Conservation (phyloP, 1,140 invertebrate genomes). For the Zaprionus ornatus region DNA sequence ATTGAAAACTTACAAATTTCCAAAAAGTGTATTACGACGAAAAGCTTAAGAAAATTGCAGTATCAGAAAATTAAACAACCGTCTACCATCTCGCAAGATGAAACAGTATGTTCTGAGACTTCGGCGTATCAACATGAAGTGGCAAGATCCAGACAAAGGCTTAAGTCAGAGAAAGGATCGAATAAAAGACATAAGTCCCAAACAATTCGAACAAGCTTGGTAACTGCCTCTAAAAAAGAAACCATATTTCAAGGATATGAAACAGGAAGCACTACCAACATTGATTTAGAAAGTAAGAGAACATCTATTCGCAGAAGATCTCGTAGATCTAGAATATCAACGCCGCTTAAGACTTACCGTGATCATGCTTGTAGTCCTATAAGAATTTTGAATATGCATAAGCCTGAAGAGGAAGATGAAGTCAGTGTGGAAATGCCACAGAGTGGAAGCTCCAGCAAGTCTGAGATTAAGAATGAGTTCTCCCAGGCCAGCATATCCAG, state of each 20-base stretch:
- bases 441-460: background rate
- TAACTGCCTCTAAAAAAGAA: background rate
- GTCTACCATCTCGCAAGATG: background rate
- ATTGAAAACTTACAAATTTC: background rate
- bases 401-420: background rate
- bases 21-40: background rate
- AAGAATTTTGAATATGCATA: conserved; percentile 39
- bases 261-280: conserved; percentile 6
- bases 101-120: background rate
- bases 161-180: background rate
- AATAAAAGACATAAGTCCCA: conserved; percentile 1
- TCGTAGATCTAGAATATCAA: background rate
- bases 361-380: conserved; percentile 67
- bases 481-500: conserved; percentile 18
- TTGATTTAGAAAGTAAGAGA: conserved; percentile 10
- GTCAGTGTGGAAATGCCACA: background rate
- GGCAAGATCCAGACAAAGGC: background rate
- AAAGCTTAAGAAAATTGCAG: background rate
- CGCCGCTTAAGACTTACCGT: conserved; percentile 46
- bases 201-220: background rate
- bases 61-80: background rate
- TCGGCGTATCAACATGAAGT: background rate
- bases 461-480: conserved; percentile 1
- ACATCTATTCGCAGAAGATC: conserved; percentile 11
- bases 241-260: background rate